These are phyloP conservation scores for Apis laboriosa DNA, from an alignment of 1,140 invertebrate genomes.

Conservation along the genomic window DNA sequence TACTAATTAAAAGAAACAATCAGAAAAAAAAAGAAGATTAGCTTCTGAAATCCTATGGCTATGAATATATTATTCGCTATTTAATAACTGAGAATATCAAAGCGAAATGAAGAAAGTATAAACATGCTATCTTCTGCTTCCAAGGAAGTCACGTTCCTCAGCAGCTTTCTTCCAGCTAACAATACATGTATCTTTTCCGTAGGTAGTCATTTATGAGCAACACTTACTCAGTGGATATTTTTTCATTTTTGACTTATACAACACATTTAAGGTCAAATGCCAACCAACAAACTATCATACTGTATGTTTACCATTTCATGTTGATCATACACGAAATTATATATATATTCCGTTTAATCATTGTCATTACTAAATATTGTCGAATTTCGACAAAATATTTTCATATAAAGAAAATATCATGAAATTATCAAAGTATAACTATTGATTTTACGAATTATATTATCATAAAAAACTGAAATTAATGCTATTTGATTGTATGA, in stretches of 20 bases:
- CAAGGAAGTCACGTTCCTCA: slow-evolving; percentile 8
- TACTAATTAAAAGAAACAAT: slow-evolving; percentile 33
- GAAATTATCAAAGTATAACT: neutral
- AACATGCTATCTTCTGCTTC: neutral
- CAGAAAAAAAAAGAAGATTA: slow-evolving; percentile 29
- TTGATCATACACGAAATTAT: neutral
- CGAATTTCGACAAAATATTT: neutral
- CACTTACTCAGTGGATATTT: neutral
- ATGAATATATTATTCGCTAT: slow-evolving; percentile 21
- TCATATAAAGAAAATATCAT: neutral
- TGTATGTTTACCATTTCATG: neutral
- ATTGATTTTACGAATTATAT: neutral
- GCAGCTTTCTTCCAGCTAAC: neutral
- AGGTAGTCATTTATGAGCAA: neutral
- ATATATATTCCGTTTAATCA: neutral
- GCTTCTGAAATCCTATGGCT: slow-evolving; percentile 53
- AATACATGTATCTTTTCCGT: neutral
- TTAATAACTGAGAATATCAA: neutral
- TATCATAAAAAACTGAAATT: neutral
- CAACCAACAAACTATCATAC: neutral
- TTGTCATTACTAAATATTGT: neutral
- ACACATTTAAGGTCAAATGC: too few species aligned
- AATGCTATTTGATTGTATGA: too few species aligned
- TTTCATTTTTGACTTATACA: neutral
- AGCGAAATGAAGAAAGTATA: slow-evolving; percentile 21